These are phyloP conservation scores for Netelia inedita DNA, from an alignment of 2,888 invertebrate genomes.

Conservation along the genomic window DNA sequence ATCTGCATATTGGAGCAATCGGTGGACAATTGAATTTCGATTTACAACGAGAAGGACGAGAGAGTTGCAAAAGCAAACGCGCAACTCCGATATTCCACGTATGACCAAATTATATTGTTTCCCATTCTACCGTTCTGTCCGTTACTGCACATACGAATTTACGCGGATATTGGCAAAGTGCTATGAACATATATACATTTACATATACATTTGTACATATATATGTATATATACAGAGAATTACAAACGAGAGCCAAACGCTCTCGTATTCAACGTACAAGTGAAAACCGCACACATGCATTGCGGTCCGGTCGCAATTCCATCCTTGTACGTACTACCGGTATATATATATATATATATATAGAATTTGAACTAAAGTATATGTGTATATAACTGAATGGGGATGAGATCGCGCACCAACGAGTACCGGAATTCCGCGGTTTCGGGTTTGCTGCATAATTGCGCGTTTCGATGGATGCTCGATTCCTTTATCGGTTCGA, in stretches of 20 bases:
- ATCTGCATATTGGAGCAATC: neutral
- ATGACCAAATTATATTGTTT: slow-evolving; percentile 63
- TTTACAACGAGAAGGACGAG: slow-evolving; percentile 27
- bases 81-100: slow-evolving; percentile 50
- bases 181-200: neutral
- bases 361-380: neutral
- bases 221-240: neutral
- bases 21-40: slow-evolving; percentile 46
- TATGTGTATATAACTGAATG: slow-evolving; percentile 23
- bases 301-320: slow-evolving; percentile 73
- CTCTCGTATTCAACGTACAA: slow-evolving; percentile 69
- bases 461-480: slow-evolving; percentile 76
- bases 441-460: slow-evolving; percentile 81
- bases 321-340: slow-evolving; percentile 28
- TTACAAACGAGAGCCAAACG: slow-evolving; percentile 70
- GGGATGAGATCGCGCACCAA: slow-evolving; percentile 50
- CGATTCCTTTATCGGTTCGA: slow-evolving; percentile 80
- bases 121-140: slow-evolving; percentile 44
- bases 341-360: slow-evolving; percentile 3
- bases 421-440: slow-evolving; percentile 77
- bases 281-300: slow-evolving; percentile 78
- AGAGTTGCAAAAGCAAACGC: slow-evolving; percentile 21
- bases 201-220: slow-evolving; percentile 8
- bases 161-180: slow-evolving; percentile 37
- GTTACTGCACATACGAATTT: slow-evolving; percentile 49